phyloP scores from a whole-genome alignment of 1,140 invertebrate species.

The Platorchestia sp. region DNA sequence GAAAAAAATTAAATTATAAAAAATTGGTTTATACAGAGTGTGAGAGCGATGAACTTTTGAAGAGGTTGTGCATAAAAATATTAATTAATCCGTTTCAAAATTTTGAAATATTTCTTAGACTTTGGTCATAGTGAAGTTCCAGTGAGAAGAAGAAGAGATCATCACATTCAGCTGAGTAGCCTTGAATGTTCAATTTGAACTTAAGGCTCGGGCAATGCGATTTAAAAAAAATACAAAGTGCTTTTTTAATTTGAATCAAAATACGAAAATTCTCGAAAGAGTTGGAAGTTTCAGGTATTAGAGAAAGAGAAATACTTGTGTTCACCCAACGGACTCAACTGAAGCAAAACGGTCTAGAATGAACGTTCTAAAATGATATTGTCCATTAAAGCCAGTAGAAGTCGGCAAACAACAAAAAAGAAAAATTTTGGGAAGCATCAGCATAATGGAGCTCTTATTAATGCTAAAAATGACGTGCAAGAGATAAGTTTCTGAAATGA shows the following conservation, averaged over 20 bases:
- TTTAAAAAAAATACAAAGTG: neutral
- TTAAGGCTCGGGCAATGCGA: neutral
- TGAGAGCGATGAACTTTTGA: neutral
- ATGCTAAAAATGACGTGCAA: neutral
- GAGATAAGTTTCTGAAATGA: neutral
- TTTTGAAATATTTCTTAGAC: neutral
- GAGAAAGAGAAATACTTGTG: neutral
- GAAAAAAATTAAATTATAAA: neutral
- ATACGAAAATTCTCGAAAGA: neutral
- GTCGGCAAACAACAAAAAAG: neutral
- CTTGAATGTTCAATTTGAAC: neutral
- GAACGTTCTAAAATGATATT: neutral
- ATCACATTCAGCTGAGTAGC: neutral
- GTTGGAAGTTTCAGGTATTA: neutral
- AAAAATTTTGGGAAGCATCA: neutral
- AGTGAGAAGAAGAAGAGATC: neutral
- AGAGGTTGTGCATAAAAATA: neutral
- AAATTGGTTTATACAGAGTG: no score
- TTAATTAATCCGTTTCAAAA: neutral
- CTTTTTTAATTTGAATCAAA: no score
- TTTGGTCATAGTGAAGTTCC: neutral
- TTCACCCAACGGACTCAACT: neutral
- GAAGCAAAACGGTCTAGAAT: neutral
- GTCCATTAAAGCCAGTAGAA: neutral
- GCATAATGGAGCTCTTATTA: neutral